phyloP scores from a whole-genome alignment of 2,113 vertebrate genomes.

The Hyla sarda region DNA sequence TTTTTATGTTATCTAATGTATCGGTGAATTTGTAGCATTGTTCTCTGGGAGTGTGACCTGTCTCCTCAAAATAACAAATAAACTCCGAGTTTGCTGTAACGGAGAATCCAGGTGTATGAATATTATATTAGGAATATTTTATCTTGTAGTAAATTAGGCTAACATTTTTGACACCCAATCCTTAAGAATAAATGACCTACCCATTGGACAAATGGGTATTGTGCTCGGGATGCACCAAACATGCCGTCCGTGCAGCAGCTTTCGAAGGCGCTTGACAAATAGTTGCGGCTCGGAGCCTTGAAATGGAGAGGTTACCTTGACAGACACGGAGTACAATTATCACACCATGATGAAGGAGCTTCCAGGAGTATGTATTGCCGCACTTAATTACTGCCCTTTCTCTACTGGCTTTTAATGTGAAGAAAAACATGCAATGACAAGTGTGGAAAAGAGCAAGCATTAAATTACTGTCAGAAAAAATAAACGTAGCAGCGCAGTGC shows the following conservation, averaged over 20 bases:
- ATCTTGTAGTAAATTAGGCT: conserved; percentile 75
- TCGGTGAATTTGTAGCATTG: neutral
- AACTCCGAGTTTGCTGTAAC: conserved; percentile 51
- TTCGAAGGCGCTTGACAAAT: conserved; percentile 88
- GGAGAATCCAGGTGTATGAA: conserved; percentile 70
- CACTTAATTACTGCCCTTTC: conserved; percentile 99
- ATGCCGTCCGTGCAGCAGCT: conserved; percentile 67
- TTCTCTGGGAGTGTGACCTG: conserved; percentile 13
- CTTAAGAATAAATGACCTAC: conserved; percentile 85
- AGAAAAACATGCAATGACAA: conserved; percentile 99
- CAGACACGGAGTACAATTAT: conserved; percentile 99
- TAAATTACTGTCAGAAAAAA: conserved; percentile 99
- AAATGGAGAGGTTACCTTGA: conserved; percentile 91
- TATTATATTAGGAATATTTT: conserved; percentile 73
- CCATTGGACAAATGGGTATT: conserved; percentile 81
- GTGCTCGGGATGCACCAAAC: conserved; percentile 67
- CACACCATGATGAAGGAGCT: conserved; percentile 98
- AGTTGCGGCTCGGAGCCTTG: conserved; percentile 76
- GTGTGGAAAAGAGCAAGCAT: conserved; percentile 99
- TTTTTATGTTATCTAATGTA: no score
- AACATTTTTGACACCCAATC: conserved; percentile 82
- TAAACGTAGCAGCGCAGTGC: conserved; percentile 92
- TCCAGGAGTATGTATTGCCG: conserved; percentile 82
- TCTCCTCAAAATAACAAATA: conserved; percentile 47
- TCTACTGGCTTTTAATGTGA: conserved; percentile 98